Evolutionary conservation across 2,888 invertebrate species (phyloP).

Genomic region (Steinernema hermaphroditum): DNA sequence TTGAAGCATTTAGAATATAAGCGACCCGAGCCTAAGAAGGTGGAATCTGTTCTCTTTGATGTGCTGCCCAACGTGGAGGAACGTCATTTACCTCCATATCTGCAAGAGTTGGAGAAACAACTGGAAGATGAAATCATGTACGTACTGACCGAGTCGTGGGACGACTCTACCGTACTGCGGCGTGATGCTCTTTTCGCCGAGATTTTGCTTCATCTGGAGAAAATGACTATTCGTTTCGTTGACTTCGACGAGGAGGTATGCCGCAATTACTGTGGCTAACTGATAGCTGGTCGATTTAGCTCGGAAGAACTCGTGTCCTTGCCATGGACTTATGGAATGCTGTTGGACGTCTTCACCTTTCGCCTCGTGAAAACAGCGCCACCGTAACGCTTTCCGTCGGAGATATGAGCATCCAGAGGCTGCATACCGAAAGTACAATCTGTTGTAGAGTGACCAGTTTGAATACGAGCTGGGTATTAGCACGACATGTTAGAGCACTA

Average conservation of each 20-base stretch:
- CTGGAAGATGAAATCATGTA: conserved; percentile 64
- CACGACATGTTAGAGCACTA: no score
- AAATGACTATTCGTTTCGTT: conserved; percentile 58
- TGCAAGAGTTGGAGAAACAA: conserved; percentile 43
- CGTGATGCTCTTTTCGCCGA: conserved; percentile 63
- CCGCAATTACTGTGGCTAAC: no score
- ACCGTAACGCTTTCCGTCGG: conserved; percentile 55
- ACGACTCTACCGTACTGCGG: conserved; percentile 46
- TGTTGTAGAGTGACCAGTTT: no score
- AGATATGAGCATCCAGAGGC: conserved; percentile 60
- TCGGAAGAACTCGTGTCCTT: conserved; percentile 45
- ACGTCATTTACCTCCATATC: conserved; percentile 42
- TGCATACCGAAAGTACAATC: conserved; percentile 44
- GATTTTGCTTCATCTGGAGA: conserved; percentile 57
- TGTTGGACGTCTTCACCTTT: conserved; percentile 52
- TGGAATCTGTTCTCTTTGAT: conserved; percentile 38
- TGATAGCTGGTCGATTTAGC: no score
- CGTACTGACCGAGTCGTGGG: conserved; percentile 61
- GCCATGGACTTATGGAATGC: conserved; percentile 57
- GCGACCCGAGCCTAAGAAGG: conserved; percentile 42
- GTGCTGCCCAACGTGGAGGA: conserved; percentile 41
- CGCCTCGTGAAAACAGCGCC: conserved; percentile 57
- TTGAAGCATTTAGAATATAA: neutral
- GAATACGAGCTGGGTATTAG: no score
- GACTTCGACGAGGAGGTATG: conserved; percentile 46